A percentile compares a stretch with the other conserved stretches of the same genome.
These are phyloP conservation scores for Zygaena filipendulae DNA, from an alignment of 2,888 invertebrate species.

Conservation along the genomic window DNA sequence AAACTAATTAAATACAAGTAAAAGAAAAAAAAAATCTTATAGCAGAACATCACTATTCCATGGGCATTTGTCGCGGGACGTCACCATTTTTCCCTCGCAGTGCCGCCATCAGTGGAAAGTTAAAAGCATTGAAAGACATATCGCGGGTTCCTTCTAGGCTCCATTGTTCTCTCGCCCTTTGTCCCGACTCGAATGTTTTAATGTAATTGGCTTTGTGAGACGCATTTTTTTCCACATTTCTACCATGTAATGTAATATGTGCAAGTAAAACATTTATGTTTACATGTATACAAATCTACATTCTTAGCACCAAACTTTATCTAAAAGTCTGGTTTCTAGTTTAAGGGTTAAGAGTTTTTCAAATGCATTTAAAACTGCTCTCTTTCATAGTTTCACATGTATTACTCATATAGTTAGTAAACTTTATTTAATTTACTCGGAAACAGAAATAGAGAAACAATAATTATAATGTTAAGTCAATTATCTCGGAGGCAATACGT, in stretches of 20 bases:
- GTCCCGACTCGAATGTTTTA: conserved; percentile 64
- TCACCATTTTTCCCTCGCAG: conserved; percentile 58
- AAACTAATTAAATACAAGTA: too few species aligned
- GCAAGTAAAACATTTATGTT: not conserved
- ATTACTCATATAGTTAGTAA: too few species aligned
- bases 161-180: conserved; percentile 64
- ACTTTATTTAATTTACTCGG: too few species aligned
- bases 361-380: too few species aligned
- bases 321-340: too few species aligned
- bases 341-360: too few species aligned
- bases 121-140: conserved; percentile 70
- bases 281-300: conserved; percentile 2
- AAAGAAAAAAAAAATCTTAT: too few species aligned
- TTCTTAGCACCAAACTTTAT: conserved; percentile 4
- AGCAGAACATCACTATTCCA: conserved; percentile 38
- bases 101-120: conserved; percentile 63
- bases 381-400: too few species aligned
- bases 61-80: conserved; percentile 61
- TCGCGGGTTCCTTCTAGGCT: conserved; percentile 56
- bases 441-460: too few species aligned
- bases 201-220: conserved; percentile 67
- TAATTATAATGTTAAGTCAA: too few species aligned
- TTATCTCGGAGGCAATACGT: too few species aligned
- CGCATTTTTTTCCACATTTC: conserved; percentile 39
- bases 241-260: conserved; percentile 8